Evolutionary conservation across 2,888 invertebrate species (phyloP).

Genomic region (Arge pagana): DNA sequence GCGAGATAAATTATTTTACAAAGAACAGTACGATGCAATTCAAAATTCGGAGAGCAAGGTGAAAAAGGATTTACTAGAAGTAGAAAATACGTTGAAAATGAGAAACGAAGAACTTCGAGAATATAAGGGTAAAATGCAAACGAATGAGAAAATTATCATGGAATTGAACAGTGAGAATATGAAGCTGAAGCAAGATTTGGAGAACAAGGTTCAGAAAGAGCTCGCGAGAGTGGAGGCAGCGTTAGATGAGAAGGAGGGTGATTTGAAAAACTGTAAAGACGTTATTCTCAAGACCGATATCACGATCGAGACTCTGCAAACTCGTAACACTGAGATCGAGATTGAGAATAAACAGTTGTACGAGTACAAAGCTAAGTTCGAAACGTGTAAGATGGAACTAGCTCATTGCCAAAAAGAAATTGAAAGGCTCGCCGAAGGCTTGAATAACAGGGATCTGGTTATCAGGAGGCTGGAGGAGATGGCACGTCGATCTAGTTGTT

Average conservation of each 20-base stretch:
- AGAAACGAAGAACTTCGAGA: slow-evolving; percentile 61
- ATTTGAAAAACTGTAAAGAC: slow-evolving; percentile 60
- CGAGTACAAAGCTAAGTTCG: slow-evolving; percentile 60
- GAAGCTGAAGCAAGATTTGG: slow-evolving; percentile 61
- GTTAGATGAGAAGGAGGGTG: slow-evolving; percentile 61
- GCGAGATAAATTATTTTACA: slow-evolving; percentile 64
- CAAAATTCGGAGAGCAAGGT: slow-evolving; percentile 62
- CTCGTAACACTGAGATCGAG: slow-evolving; percentile 47
- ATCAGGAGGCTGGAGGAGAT: slow-evolving; percentile 50
- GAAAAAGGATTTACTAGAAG: slow-evolving; percentile 64
- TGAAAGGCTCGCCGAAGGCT: slow-evolving; percentile 44
- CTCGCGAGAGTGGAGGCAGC: slow-evolving; percentile 61
- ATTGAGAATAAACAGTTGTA: slow-evolving; percentile 48
- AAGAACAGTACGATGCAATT: slow-evolving; percentile 62
- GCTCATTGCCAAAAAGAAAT: slow-evolving; percentile 41
- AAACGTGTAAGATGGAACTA: slow-evolving; percentile 39
- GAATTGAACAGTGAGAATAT: slow-evolving; percentile 64
- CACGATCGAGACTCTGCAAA: slow-evolving; percentile 44
- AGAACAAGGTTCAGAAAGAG: slow-evolving; percentile 62
- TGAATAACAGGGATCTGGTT: slow-evolving; percentile 47
- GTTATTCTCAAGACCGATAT: slow-evolving; percentile 47
- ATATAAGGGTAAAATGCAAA: slow-evolving; percentile 60
- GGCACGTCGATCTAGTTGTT: slow-evolving; percentile 43
- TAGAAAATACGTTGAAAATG: slow-evolving; percentile 57
- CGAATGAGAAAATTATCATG: slow-evolving; percentile 62